A percentile compares a stretch with the other conserved stretches of the same genome.
Conservation (phyloP, 2,888 invertebrate genomes). For the Agrilus mali region DNA sequence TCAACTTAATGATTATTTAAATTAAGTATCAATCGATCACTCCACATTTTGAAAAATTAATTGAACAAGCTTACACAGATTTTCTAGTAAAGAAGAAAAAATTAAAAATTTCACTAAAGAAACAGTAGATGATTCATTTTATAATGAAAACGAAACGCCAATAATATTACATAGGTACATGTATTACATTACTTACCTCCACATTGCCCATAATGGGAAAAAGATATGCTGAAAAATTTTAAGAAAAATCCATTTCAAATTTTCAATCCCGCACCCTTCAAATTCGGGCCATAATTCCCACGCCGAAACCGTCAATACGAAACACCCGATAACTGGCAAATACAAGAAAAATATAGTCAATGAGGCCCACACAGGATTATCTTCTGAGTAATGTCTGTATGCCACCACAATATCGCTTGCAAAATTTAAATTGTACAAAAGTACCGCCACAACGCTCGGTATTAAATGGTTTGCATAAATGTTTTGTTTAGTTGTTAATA, state of each 20-base stretch:
- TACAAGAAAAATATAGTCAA: constrained; percentile 37
- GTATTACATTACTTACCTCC: too few species aligned
- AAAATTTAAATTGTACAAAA: constrained; percentile 53
- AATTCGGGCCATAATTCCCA: constrained; percentile 43
- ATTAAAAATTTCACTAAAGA: too few species aligned
- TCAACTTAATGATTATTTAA: too few species aligned
- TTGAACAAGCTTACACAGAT: too few species aligned
- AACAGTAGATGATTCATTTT: too few species aligned
- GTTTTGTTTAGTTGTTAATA: constrained; percentile 34
- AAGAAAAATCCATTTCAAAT: constrained; percentile 34
- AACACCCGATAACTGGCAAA: constrained; percentile 44
- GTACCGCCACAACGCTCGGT: constrained; percentile 44
- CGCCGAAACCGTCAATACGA: constrained; percentile 45
- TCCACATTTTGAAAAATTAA: too few species aligned
- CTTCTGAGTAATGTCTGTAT: constrained; percentile 47
- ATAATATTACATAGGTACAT: too few species aligned
- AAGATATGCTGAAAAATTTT: constrained; percentile 40
- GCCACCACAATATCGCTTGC: constrained; percentile 55
- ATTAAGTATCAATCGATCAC: too few species aligned
- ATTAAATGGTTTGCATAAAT: constrained; percentile 40
- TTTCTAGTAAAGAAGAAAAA: too few species aligned
- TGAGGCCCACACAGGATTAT: constrained; percentile 39
- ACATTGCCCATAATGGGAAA: constrained; percentile 49
- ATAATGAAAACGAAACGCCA: too few species aligned
- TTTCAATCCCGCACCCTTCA: constrained; percentile 34